phyloP scores from a whole-genome alignment of 2,113 vertebrate genomes.

The Grus americana region DNA sequence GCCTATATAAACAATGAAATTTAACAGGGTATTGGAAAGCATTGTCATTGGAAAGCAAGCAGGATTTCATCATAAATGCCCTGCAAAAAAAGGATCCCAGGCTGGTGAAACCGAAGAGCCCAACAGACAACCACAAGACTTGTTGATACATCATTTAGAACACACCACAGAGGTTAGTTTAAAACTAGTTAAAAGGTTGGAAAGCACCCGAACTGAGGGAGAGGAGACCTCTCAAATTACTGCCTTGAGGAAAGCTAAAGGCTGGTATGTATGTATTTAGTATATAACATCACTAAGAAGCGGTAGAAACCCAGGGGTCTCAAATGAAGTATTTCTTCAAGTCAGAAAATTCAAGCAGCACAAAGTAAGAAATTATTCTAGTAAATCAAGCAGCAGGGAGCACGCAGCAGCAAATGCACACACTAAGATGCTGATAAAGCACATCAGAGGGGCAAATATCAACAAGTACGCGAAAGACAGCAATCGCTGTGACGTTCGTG shows the following conservation, averaged over 20 bases:
- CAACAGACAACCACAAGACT: not conserved
- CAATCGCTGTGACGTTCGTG: not conserved
- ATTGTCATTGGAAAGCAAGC: not conserved
- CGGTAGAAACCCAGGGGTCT: not conserved
- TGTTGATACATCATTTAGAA: not conserved
- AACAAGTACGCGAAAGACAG: not conserved
- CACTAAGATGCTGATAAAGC: not conserved
- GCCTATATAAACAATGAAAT: not conserved
- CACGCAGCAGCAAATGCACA: not conserved
- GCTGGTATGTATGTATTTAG: not conserved
- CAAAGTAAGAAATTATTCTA: not conserved
- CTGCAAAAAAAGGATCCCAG: not conserved
- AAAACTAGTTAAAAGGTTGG: not conserved
- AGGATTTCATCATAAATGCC: not conserved
- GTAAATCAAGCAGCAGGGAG: slow-evolving; percentile 22
- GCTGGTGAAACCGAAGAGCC: not conserved
- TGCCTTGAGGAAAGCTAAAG: not conserved
- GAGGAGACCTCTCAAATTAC: not conserved
- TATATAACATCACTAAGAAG: not conserved
- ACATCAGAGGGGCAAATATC: not conserved
- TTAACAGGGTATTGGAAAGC: not conserved
- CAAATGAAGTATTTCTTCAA: not conserved
- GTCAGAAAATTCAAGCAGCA: not conserved
- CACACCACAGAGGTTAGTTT: not conserved
- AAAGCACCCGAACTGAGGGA: not conserved